Evolutionary conservation across 2,113 vertebrate genomes (phyloP).

Genomic region (Mus spicilegus): DNA sequence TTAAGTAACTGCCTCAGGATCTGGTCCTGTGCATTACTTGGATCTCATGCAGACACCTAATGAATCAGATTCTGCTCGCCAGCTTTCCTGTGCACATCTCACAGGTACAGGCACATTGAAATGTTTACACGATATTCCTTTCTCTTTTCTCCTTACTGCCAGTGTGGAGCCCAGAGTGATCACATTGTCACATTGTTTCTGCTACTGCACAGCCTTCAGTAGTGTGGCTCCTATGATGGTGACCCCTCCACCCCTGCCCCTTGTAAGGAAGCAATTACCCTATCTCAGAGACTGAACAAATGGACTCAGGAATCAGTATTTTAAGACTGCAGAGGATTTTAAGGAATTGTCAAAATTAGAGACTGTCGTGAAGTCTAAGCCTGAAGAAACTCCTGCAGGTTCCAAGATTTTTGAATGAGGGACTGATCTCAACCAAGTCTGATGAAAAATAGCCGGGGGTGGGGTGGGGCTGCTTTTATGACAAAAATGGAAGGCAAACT

Average conservation of each 20-base stretch:
- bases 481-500: not conserved
- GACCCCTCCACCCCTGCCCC: not conserved
- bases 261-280: not conserved
- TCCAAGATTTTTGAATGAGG: not conserved
- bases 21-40: constrained; percentile 34
- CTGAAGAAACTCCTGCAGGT: not conserved
- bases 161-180: not conserved
- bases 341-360: not conserved
- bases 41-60: not conserved
- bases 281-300: not conserved
- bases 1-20: not conserved
- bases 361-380: not conserved
- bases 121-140: not conserved
- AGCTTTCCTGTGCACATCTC: not conserved
- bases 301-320: not conserved
- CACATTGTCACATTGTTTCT: not conserved
- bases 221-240: fast-evolving
- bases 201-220: not conserved
- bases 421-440: not conserved
- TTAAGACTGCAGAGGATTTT: not conserved
- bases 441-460: not conserved
- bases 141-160: not conserved
- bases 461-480: not conserved
- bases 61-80: not conserved
- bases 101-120: not conserved